Evolutionary conservation across 1,140 invertebrate species (phyloP).

Genomic region (Dryas iulia): DNA sequence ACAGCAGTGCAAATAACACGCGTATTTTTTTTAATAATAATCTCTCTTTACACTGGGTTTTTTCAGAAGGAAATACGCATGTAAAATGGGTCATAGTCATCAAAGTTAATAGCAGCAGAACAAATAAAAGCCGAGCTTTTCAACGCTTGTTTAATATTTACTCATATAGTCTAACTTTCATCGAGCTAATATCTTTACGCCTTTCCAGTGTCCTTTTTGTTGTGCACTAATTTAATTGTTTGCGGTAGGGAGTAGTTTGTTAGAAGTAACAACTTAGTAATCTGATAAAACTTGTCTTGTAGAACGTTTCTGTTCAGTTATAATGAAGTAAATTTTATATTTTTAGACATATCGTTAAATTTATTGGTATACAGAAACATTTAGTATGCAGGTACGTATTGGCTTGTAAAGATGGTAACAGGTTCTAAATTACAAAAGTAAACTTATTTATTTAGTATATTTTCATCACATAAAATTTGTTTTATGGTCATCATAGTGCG

Average conservation of each 20-base stretch:
- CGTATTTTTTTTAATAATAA: conserved; percentile 1
- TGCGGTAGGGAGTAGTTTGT: background rate
- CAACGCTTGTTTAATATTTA: conserved; percentile 50
- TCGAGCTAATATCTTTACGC: conserved; percentile 28
- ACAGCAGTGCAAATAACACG: background rate
- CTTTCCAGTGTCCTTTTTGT: background rate
- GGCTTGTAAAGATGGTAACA: too few species aligned
- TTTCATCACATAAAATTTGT: background rate
- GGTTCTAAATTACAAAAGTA: background rate
- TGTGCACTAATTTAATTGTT: background rate
- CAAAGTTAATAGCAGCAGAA: conserved; percentile 53
- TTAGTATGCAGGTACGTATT: too few species aligned
- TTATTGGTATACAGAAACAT: too few species aligned
- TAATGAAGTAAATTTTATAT: background rate
- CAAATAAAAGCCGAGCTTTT: conserved; percentile 48
- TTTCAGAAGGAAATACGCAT: conserved; percentile 18
- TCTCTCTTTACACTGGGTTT: background rate
- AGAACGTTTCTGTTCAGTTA: too few species aligned
- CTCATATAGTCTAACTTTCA: conserved; percentile 29
- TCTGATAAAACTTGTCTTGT: background rate
- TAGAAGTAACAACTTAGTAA: background rate
- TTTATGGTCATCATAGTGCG: background rate
- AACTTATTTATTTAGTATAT: too few species aligned
- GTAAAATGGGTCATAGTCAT: conserved; percentile 38
- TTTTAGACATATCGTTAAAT: too few species aligned